Conservation (phyloP, 2,888 invertebrate genomes). For the Copidosoma aretas region DNA sequence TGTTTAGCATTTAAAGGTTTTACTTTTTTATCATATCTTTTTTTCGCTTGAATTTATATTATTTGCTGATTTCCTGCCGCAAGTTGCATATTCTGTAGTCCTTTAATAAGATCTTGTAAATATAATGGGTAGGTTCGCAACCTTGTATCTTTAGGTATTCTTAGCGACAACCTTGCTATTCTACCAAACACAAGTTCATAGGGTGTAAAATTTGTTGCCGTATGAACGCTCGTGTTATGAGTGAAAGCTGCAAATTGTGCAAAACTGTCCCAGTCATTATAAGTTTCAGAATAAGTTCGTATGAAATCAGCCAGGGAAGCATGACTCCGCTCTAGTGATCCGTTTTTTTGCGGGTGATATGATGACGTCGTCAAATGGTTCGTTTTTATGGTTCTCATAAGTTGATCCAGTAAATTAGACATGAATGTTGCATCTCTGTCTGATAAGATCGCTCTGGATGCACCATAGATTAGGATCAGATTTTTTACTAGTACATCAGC, state of each 20-base stretch:
- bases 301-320: conserved; percentile 11
- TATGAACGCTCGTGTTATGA: neutral
- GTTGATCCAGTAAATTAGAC: conserved; percentile 19
- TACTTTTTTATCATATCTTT: neutral
- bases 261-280: conserved; percentile 4
- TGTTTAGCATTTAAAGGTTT: neutral
- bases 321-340: conserved; percentile 22
- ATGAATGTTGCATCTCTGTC: conserved; percentile 31
- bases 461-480: conserved; percentile 4
- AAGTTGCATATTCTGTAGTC: neutral
- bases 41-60: neutral
- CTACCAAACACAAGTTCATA: conserved; percentile 2
- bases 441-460: conserved; percentile 30
- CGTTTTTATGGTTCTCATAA: conserved; percentile 33
- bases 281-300: neutral
- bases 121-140: neutral
- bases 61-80: neutral
- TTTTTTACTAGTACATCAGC: conserved; percentile 16
- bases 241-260: neutral
- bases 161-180: neutral
- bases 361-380: conserved; percentile 30
- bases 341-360: conserved; percentile 37
- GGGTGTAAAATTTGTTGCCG: conserved; percentile 2
- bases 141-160: neutral
- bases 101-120: neutral